These are phyloP conservation scores for Chaetops frenatus DNA, from an alignment of 2,113 vertebrate genomes.

Conservation along the genomic window DNA sequence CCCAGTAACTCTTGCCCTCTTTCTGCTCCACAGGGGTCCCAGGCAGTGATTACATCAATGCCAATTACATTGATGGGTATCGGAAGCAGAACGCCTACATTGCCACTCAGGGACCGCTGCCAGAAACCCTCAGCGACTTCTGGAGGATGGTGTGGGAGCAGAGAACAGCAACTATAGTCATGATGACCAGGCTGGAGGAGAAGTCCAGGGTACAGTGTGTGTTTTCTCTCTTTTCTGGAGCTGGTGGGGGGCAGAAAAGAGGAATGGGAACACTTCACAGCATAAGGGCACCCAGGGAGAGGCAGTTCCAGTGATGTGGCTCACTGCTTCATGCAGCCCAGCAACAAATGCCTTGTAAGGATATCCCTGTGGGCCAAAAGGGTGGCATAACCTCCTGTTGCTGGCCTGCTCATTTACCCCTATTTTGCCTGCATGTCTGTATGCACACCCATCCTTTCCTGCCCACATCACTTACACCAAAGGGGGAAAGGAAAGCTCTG, in stretches of 20 bases:
- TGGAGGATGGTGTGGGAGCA: conserved; percentile 99
- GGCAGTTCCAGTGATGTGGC: not conserved
- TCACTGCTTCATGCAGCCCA: not conserved
- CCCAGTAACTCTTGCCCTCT: not conserved
- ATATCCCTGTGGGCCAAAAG: not conserved
- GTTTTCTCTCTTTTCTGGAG: not conserved
- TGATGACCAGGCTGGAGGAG: conserved; percentile 97
- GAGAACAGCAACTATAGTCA: conserved; percentile 87
- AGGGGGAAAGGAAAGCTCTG: not conserved
- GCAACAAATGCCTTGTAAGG: not conserved
- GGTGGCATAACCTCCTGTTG: not conserved
- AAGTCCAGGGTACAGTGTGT: conserved; percentile 85
- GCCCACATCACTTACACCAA: not conserved
- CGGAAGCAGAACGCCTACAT: conserved; percentile 98
- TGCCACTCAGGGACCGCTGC: conserved; percentile 90
- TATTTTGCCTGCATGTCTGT: not conserved
- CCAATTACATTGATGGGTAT: conserved; percentile 95
- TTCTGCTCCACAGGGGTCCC: conserved; percentile 75
- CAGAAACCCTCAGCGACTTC: conserved; percentile 92
- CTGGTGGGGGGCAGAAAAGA: not conserved
- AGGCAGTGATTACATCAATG: conserved; percentile 94
- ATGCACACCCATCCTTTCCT: not conserved
- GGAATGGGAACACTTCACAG: not conserved
- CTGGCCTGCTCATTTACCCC: not conserved
- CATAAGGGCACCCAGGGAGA: not conserved